Evolutionary conservation across 2,113 vertebrate genomes (phyloP), one percentile per base, ranked within the genome.

Genomic region (Misgurnus anguillicaudatus): DNA sequence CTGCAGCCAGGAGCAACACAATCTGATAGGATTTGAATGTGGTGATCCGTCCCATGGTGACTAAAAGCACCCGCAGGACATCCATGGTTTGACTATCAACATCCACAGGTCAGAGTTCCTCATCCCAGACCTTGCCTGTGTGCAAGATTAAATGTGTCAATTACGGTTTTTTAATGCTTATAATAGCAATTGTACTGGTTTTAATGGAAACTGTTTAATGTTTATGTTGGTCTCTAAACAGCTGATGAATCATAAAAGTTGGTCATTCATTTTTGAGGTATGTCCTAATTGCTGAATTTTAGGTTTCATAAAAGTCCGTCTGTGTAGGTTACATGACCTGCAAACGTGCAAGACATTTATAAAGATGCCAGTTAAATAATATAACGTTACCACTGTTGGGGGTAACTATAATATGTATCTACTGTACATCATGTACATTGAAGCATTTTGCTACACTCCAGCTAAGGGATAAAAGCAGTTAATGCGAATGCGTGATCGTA

Each of bases 1-100:
- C 93, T 1, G 94, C 95, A 4, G 91, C 93, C 21, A 96, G 78
- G 0, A 95, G 91, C 82, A 97, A 89, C n/a, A 90, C 72, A 63
- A 93, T 85, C 87, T 94, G 93, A 84, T 93, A 91, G 70, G 88
- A 92, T 71, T 91, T 88, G 71, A 93, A 92, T 0, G 89, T 90
- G 19, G 89, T 88, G 85, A 93, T 86, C 85, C 90, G 87, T 68
- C 86, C 91, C 90, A 93, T 89, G 78, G 83, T 80, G 88, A 85
- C 85, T 51, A 72, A 85, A 14, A 89, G 47, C 51, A 87, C 72
- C 82, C 87, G 88, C 38, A 90, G 66, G 78, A 91, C 62, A 73
- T 87, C 90, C 92, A 93, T 94, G 76, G 78, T 83, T 21, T 6
- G 38, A 14, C 67, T 19, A 31, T 47, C 63, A 13, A 16, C 53